Evolutionary conservation across 2,797 vertebrate genomes (phyloP), one percentile per base, ranked within the genome.

Genomic region (Labroides dimidiatus): DNA sequence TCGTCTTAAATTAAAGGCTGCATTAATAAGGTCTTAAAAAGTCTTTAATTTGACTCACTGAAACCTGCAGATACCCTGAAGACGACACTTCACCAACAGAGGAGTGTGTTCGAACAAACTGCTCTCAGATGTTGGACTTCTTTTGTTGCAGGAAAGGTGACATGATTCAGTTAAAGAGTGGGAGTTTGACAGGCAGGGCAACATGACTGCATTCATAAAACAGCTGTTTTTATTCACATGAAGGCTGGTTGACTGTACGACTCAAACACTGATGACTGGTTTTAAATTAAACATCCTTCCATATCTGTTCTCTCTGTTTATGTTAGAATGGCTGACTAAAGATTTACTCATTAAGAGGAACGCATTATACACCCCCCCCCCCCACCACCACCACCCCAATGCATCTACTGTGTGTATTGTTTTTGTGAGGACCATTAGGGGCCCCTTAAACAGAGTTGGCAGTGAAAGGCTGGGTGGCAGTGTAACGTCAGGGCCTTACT

Each of bases 401-500:
- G 42, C 8, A 53, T 80, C 53, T 49, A 59, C 50, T 67, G 47
- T 77, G 64, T 72, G 66, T 54, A 69, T 84, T 77, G 13, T 81
- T 70, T 66, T 63, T 62, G 62, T 45, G 65, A 57, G 73, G 81
- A 68, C 83, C 81, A 81, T 79, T 82, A 76, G 81, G 77, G 81
- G 77, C 87, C 89, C 83, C 86, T 60, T 57, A 86, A 78, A 87
- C 75, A 78, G 72, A 78, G 77, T 52, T 72, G 20, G 20, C 73
- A 55, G 54, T 84, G 81, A 91, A 78, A 86, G 81, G 69, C 78
- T 44, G 81, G 78, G 79, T 79, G 85, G 77, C 77, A 68, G 63
- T 70, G 81, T 70, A 77, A 81, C 81, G 81, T 70, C 84, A 82
- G 78, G 75, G 71, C 64, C 75, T 77, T 81, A 17, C 84, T 78